A percentile compares a stretch with the other conserved stretches of the same genome.
Evolutionary conservation across 2,113 vertebrate species (phyloP).

Genomic region (Heptranchias perlo): DNA sequence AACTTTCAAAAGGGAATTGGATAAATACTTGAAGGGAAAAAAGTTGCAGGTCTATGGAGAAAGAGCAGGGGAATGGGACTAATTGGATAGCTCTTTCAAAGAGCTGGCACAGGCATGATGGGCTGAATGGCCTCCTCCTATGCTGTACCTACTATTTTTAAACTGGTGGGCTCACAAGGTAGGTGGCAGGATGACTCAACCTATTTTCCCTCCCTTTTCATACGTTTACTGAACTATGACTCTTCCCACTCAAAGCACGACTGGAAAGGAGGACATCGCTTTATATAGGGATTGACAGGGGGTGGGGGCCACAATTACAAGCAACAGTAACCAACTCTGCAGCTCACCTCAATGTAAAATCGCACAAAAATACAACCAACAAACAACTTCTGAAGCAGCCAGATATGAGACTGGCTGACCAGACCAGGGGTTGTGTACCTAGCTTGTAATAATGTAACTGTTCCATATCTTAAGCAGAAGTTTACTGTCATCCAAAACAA

Average conservation of each 20-base stretch:
- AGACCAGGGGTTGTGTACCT: neutral
- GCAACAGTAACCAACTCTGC: neutral
- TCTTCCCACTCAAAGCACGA: neutral
- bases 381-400: neutral
- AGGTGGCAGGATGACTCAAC: conserved; percentile 8
- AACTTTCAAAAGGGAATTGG: no score
- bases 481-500: neutral
- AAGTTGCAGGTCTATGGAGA: no score
- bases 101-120: no score
- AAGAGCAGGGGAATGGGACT: no score
- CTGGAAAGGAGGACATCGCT: neutral
- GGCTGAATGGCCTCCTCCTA: no score
- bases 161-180: neutral
- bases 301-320: neutral
- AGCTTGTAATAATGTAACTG: neutral
- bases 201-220: neutral
- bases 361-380: neutral
- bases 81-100: no score
- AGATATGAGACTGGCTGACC: neutral
- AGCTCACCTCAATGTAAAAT: neutral
- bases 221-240: neutral
- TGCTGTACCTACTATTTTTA: no score
- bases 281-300: neutral
- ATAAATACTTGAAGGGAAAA: no score
- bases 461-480: neutral